Evolutionary conservation across 2,113 vertebrate species (phyloP).

Genomic region (Tenrec ecaudatus): DNA sequence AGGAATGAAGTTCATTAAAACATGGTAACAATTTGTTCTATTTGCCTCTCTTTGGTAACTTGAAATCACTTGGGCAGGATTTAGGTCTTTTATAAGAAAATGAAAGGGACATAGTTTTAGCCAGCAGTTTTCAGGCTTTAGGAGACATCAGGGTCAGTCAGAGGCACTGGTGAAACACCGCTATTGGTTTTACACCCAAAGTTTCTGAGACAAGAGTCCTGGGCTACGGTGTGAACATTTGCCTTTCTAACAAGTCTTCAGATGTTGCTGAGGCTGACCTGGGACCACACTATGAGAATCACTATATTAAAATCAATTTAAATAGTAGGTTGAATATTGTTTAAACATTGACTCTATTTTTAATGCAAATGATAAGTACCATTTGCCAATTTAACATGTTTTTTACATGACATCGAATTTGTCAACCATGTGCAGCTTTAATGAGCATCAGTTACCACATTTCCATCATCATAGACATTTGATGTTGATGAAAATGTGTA

Average conservation of each 20-base stretch:
- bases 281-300: neutral
- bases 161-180: neutral
- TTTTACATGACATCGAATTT: neutral
- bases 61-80: neutral
- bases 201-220: neutral
- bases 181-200: neutral
- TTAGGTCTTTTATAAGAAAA: no score
- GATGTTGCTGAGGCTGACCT: neutral
- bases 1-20: neutral
- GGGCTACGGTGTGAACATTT: neutral
- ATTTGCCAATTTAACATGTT: neutral
- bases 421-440: neutral
- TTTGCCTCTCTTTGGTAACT: slow-evolving; percentile 6
- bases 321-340: neutral
- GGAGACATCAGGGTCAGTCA: neutral
- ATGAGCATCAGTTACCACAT: neutral
- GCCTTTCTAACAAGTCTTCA: neutral
- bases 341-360: neutral
- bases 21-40: neutral
- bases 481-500: neutral
- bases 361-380: slow-evolving; percentile 2
- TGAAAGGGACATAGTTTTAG: neutral
- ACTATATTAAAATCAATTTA: neutral
- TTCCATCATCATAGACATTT: neutral
- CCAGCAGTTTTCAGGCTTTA: neutral